These are phyloP conservation scores for Danio rerio DNA, from an alignment of 2,113 vertebrate genomes.

Conservation along the genomic window DNA sequence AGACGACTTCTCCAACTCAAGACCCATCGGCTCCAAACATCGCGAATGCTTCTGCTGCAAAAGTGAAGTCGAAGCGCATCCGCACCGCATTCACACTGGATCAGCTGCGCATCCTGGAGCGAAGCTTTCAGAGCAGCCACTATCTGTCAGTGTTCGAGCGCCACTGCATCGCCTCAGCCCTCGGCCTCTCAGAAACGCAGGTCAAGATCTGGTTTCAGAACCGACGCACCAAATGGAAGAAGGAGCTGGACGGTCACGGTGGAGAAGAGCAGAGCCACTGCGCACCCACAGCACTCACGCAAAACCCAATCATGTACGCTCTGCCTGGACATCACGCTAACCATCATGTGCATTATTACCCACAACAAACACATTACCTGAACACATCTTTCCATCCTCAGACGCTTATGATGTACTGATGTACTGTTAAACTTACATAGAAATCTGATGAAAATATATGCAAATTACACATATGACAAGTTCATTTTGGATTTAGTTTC, in stretches of 20 bases:
- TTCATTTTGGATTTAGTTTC: no score
- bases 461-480: no score
- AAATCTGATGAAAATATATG: no score
- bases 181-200: slow-evolving; percentile 77
- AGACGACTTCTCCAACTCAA: background rate
- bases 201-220: slow-evolving; percentile 85
- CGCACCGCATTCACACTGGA: slow-evolving; percentile 76
- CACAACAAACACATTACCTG: slow-evolving; percentile 12
- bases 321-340: slow-evolving; percentile 19
- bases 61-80: slow-evolving; percentile 65
- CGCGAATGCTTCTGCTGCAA: background rate
- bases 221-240: slow-evolving; percentile 81
- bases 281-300: background rate
- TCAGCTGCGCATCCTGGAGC: slow-evolving; percentile 76
- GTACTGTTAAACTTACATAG: background rate
- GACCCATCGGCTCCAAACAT: background rate
- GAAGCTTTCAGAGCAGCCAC: slow-evolving; percentile 73
- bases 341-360: slow-evolving; percentile 16
- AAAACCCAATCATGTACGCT: background rate
- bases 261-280: slow-evolving; percentile 30
- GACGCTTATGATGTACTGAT: slow-evolving; percentile 41
- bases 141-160: slow-evolving; percentile 80
- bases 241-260: slow-evolving; percentile 65
- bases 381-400: slow-evolving; percentile 6
- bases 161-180: slow-evolving; percentile 67